These are phyloP conservation scores for Siderastrea siderea DNA, from an alignment of 92 coral and sea anemone species.

Conservation along the genomic window DNA sequence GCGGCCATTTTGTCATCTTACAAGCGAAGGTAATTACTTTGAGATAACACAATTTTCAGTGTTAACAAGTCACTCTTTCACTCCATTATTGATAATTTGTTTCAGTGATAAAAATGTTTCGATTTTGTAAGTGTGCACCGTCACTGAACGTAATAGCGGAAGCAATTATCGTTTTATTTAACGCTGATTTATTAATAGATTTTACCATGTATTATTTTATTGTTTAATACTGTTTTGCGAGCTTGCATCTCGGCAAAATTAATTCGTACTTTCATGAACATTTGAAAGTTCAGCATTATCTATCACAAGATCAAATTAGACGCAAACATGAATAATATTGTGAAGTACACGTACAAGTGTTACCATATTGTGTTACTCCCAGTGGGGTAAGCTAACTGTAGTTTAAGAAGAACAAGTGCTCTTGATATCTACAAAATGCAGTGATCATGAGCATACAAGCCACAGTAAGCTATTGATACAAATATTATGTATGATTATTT, in stretches of 20 bases:
- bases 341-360: too few relatives aligned
- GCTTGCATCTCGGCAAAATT: background rate
- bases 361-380: too few relatives aligned
- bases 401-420: too few relatives aligned
- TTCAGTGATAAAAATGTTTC: background rate
- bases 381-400: too few relatives aligned
- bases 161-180: background rate
- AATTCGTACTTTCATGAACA: background rate
- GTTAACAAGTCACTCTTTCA: background rate
- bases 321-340: too few relatives aligned
- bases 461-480: too few relatives aligned
- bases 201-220: background rate
- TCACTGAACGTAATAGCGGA: background rate
- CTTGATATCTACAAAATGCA: too few relatives aligned
- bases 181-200: background rate
- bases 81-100: background rate
- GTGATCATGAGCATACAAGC: too few relatives aligned
- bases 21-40: constrained; percentile 90
- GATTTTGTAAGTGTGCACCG: background rate
- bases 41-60: background rate
- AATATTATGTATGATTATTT: too few relatives aligned
- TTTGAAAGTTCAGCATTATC: too few relatives aligned
- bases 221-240: background rate
- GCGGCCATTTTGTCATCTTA: constrained; percentile 96
- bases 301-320: too few relatives aligned